Evolutionary conservation across 1,140 invertebrate genomes (phyloP).

Genomic region (Drosophila chauvacae): DNA sequence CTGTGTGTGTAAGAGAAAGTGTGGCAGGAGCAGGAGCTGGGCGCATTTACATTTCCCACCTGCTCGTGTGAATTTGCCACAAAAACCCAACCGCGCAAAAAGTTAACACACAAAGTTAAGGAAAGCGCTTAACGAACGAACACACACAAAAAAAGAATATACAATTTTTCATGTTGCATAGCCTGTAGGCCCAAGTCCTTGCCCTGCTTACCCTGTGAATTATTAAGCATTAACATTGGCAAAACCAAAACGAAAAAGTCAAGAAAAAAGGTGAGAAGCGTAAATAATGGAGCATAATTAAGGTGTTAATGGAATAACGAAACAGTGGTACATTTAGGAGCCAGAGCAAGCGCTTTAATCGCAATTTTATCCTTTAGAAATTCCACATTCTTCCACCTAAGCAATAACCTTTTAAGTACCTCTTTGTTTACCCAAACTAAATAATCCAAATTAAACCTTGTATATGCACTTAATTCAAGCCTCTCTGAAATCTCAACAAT

Average conservation of each 20-base stretch:
- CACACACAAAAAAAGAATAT: constrained; percentile 39
- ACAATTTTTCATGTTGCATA: constrained; percentile 54
- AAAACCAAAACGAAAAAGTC: background rate
- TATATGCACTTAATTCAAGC: background rate
- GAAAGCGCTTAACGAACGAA: constrained; percentile 53
- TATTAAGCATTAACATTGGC: constrained; percentile 20
- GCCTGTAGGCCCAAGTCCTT: constrained; percentile 28
- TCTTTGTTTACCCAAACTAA: background rate
- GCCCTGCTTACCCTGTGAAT: constrained; percentile 12
- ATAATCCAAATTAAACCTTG: background rate
- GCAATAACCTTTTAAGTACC: too few species aligned
- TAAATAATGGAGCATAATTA: constrained; percentile 17
- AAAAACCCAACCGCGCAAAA: constrained; percentile 54
- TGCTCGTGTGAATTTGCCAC: constrained; percentile 56
- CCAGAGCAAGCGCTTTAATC: background rate
- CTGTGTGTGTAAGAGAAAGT: constrained; percentile 3
- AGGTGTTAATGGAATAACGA: constrained; percentile 2
- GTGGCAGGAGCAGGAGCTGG: constrained; percentile 44
- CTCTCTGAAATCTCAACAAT: background rate
- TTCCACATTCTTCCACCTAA: too few species aligned
- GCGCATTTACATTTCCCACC: constrained; percentile 79
- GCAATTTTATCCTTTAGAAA: background rate
- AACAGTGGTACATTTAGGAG: background rate
- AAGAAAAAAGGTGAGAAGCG: background rate
- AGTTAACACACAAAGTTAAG: constrained; percentile 70